Evolutionary conservation across 2,113 vertebrate genomes (phyloP).

Genomic region (Vidua chalybeata): DNA sequence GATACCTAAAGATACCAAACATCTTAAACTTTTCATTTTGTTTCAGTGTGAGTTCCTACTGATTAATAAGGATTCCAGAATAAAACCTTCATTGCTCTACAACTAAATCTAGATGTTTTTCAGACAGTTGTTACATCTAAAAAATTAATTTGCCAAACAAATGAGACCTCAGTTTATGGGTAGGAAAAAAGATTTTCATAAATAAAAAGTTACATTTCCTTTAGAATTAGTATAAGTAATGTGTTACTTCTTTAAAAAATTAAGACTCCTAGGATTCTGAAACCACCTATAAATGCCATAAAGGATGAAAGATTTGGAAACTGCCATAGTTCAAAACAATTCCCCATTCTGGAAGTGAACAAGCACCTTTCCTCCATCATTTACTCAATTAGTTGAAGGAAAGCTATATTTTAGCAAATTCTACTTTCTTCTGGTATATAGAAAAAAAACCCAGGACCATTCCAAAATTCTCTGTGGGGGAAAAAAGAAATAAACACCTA

Average conservation of each 20-base stretch:
- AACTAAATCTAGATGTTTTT: neutral
- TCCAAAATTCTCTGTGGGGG: neutral
- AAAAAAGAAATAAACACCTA: neutral
- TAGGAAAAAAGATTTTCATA: neutral
- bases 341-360: neutral
- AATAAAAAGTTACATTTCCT: neutral
- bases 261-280: neutral
- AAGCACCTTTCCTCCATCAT: neutral
- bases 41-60: neutral
- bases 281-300: neutral
- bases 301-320: neutral
- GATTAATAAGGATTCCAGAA: neutral
- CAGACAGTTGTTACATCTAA: neutral
- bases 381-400: neutral
- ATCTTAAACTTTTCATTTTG: neutral
- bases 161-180: neutral
- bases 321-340: neutral
- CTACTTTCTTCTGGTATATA: neutral
- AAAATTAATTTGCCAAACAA: neutral
- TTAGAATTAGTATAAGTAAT: neutral
- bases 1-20: neutral
- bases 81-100: neutral
- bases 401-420: neutral
- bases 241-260: neutral
- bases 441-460: neutral